Conservation (phyloP, 2,888 invertebrate genomes). For the Melieria crassipennis region DNA sequence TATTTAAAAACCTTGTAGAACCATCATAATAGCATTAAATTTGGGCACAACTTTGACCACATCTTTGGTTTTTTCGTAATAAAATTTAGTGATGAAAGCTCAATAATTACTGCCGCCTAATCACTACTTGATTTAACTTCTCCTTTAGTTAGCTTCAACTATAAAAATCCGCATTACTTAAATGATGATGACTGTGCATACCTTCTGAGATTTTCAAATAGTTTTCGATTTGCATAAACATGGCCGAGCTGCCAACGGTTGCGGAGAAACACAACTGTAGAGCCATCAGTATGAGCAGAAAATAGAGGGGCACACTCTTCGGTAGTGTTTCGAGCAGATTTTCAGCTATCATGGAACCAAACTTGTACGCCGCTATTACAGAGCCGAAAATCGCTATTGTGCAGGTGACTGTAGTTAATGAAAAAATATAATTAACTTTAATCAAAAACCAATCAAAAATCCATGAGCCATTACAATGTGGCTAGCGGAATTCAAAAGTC, state of each 20-base stretch:
- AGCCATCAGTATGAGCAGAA: slow-evolving; percentile 78
- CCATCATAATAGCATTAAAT: no score
- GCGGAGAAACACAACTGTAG: slow-evolving; percentile 81
- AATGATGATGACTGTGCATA: slow-evolving; percentile 58
- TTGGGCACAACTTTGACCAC: no score
- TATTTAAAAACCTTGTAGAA: no score
- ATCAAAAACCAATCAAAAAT: not conserved
- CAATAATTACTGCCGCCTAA: no score
- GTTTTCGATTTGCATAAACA: slow-evolving; percentile 86
- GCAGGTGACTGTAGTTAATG: slow-evolving; percentile 67
- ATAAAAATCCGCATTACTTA: no score
- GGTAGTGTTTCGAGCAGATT: slow-evolving; percentile 78
- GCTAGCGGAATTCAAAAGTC: no score
- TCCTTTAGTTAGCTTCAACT: no score
- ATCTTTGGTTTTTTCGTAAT: no score
- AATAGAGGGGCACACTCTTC: slow-evolving; percentile 71
- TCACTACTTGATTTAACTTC: no score
- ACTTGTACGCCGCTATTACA: slow-evolving; percentile 72
- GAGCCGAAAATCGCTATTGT: slow-evolving; percentile 74
- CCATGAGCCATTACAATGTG: not conserved
- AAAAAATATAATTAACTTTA: not conserved
- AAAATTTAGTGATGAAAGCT: no score
- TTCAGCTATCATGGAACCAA: slow-evolving; percentile 71
- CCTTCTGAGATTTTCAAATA: slow-evolving; percentile 77
- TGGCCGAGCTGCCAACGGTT: slow-evolving; percentile 80